Evolutionary conservation across 2,113 vertebrate genomes (phyloP), one percentile per base, ranked within the genome.

Genomic region (Eulemur rufifrons): DNA sequence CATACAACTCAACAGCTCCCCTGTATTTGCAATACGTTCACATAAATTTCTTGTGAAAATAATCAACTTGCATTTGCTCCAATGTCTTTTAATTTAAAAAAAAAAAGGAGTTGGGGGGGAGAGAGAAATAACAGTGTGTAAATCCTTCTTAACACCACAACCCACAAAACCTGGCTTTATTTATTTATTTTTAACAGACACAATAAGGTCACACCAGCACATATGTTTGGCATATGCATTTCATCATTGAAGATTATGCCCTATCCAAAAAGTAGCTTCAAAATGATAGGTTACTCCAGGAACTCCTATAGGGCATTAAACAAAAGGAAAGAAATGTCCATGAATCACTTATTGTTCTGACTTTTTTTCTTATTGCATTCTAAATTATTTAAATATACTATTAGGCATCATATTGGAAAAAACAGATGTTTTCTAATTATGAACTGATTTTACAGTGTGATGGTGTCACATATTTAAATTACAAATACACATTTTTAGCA

Each of bases 351-450:
- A 94, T 96, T 97, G 90, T 97, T 98, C 93, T 96, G 96, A 98
- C 96, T 98, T 94, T 97, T 91, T 77, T 78, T 54, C 98, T 98
- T 98, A 98, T 95, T 98, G 98, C 98, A 98, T 98, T 98, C 97
- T 99, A 99, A 99, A 99, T 99, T 99, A 99, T 99, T 99, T 99
- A 99, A 99, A 99, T 99, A 99, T 98, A 99, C 98, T 99, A 99
- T 98, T 99, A 99, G 98, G 98, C 98, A 98, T 98, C 98, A 98
- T 98, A 98, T 98, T 98, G 98, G 98, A 98, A 98, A 98, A 99
- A 98, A 98, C 98, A 99, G 98, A 99, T 99, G 98, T 99, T 99
- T 99, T 99, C 98, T 99, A 99, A 99, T 99, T 99, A 99, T 98
- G 98, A 99, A 98, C 98, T 98, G 98, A 99, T 99, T 99, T 99